These are phyloP conservation scores for Rhopilema esculentum DNA, from an alignment of 30 jellyfish, hydroid and myxozoan species.

Conservation along the genomic window DNA sequence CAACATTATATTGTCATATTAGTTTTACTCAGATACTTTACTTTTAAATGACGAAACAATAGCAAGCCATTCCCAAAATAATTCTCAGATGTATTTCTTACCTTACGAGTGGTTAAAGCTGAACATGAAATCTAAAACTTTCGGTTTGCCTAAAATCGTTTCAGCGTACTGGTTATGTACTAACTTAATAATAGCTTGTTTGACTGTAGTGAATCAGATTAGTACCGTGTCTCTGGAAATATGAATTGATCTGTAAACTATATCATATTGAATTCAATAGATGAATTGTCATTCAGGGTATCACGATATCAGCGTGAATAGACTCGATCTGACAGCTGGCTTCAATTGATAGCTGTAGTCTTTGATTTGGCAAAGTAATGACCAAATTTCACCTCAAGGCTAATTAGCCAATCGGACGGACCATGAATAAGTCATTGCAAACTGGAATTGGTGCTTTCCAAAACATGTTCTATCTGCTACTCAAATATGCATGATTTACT, in stretches of 20 bases:
- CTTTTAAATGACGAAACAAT: background rate
- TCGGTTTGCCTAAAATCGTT: background rate
- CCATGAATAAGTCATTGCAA: background rate
- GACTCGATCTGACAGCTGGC: conserved; percentile 19
- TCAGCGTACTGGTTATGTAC: background rate
- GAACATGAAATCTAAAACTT: background rate
- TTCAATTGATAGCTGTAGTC: conserved; percentile 8
- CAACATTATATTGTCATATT: background rate
- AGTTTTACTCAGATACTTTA: background rate
- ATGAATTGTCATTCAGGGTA: background rate
- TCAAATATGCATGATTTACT: background rate
- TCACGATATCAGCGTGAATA: background rate
- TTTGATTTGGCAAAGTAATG: background rate
- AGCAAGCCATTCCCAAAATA: background rate
- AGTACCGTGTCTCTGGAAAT: background rate
- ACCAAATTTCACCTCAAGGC: background rate
- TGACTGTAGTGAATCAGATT: background rate
- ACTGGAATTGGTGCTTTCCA: background rate
- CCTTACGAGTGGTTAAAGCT: background rate
- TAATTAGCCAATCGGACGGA: background rate
- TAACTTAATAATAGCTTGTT: background rate
- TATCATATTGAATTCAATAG: background rate
- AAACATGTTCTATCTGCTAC: too few relatives aligned
- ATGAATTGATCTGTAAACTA: background rate
- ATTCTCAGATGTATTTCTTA: background rate